Base-by-base conservation (phyloP, 2,797 vertebrate genomes). In the Coregonus suidteri region DNA sequence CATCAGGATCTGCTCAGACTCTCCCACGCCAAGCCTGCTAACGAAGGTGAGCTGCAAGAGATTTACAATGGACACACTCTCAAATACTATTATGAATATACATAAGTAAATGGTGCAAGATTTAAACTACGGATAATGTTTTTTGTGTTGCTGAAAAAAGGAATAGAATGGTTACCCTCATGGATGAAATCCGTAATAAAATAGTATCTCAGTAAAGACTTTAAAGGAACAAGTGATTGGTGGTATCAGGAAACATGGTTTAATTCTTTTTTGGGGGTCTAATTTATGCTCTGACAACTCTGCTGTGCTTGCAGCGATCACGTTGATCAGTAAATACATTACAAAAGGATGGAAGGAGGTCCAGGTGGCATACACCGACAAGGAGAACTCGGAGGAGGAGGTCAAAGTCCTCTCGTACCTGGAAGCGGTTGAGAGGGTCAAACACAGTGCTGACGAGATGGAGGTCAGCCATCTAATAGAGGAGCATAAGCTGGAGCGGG, bases 341-440 rank as follows among this genome's bases (percentile, higher is more conserved):
- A 97, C 95, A 77, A 98, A 98, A 89, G 98, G 97, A 73, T 99
- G 97, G 98, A 97, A 96, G 84, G 97, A 96, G 66, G 96, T 97
- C 70, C 93, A 72, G 71, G 93, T 90, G 51, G 84, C 92, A 0
- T 98, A 97, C 73, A 93, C 91, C 71, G 95, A 96, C 78, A 95
- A 94, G 83, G 96, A 96, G 78, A 95, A 95, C 83, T 92, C 95
- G 0, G 91, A 93, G 77, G 96, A 97, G 80, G 94, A 95, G 65
- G 91, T 91, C 84, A 95, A 94, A 76, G 91, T 98, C 68, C 83
- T 98, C 0, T 93, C 92, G 4, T 99, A 97, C 83, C 91, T 99
- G 79, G 96, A 97, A 83, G 96, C 96, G 74, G 95, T 97, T 86
- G 97, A 99, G 86, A 97, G 94, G 91, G 95, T 95, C 54, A 99